Conservation (phyloP, 2,888 invertebrate species). For the Lamellibrachia columna region DNA sequence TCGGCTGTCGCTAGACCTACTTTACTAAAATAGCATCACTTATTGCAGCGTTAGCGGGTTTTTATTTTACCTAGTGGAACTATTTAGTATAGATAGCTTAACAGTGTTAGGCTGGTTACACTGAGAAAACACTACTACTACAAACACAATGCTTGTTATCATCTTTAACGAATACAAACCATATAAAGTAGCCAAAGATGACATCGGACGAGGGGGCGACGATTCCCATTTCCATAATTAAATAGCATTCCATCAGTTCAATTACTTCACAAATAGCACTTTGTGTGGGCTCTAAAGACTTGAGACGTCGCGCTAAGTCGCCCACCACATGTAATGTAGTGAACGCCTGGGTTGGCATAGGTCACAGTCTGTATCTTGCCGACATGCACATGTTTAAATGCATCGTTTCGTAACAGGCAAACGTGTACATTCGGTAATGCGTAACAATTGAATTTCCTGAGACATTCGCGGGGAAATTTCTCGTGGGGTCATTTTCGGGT, state of each 20-base stretch:
- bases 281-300: not conserved
- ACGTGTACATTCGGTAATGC: no score
- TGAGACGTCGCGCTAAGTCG: not conserved
- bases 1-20: no score
- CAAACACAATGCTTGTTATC: not conserved
- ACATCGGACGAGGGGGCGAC: not conserved
- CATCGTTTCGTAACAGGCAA: no score
- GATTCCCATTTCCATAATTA: not conserved
- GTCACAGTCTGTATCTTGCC: slow-evolving; percentile 8
- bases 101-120: no score
- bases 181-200: not conserved
- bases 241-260: not conserved
- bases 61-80: no score
- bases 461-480: no score
- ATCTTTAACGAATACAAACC: not conserved
- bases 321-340: not conserved
- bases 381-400: not conserved
- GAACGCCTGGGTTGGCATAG: not conserved
- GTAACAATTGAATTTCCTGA: no score
- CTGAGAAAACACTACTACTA: not conserved
- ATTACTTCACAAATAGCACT: not conserved
- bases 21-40: no score
- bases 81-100: no score
- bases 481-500: no score
- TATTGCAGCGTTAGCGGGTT: no score